Base-by-base conservation (phyloP, 2,888 invertebrate species). In the Tillus elongatus region DNA sequence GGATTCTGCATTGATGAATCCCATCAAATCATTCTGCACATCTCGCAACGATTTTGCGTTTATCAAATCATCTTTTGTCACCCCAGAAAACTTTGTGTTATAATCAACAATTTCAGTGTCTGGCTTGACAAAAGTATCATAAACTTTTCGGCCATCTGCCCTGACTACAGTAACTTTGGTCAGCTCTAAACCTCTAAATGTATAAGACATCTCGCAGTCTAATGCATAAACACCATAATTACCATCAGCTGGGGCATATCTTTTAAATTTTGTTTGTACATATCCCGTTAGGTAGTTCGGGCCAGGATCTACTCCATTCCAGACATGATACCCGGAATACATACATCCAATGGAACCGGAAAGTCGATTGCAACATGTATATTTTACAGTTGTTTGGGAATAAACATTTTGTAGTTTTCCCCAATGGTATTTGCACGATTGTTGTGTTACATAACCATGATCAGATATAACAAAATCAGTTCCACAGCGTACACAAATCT, bases 131-230 rank as follows among this genome's bases (percentile, higher is more conserved):
- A 83, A 74, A 30, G 80, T 74, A 64, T 93, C 90, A 65, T 88
- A 89, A 9, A 91, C 82, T 15, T 82, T 64, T 30, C 75, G 71
- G 3, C 86, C 82, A 55, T 86, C 78, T 15, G 77, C 66, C 19
- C 74, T 74, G 36, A 95, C 78, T 36, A 96, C 77, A 4, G 92
- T 89, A 15, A 96, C 79, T 62, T 90, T 82, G 12, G 88, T 84
- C 36, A 93, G 66, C 63, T 96, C 95, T 32, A 87, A 68, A 1
- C 96, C 96, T 12, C 72, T 70, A 1, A 79, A 79, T 3, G 95
- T 95, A 61, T 84, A 95, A 51, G 89, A 88, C 96, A 96, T 97
- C 69, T 98, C 97, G 61, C 96, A 93, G 66, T 98, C 98, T 13
- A 97, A 61, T 1, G 90, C 87, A 63, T 81, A 92, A 2, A 87